Conservation (phyloP, 2,113 vertebrate genomes). For the Hippocampus abdominalis region DNA sequence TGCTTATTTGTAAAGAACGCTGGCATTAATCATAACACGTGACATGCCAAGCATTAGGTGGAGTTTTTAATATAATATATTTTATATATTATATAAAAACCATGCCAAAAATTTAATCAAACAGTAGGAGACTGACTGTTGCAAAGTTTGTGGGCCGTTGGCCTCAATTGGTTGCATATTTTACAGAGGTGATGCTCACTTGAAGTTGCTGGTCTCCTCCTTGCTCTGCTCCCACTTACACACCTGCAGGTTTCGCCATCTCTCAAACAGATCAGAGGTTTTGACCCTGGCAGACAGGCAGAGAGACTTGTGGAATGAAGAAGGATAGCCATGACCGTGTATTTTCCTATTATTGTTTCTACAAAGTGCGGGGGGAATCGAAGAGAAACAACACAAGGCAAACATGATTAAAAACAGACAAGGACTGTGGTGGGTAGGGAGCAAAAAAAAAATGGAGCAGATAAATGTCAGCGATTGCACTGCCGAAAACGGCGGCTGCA, state of each 20-base stretch:
- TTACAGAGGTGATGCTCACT: conserved; percentile 68
- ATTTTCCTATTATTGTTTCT: conserved; percentile 40
- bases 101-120: background rate
- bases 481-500: conserved; percentile 11
- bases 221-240: conserved; percentile 92
- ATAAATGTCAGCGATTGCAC: background rate
- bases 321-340: conserved; percentile 24
- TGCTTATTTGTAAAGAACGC: background rate
- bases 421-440: background rate
- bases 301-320: conserved; percentile 46
- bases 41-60: too few relatives aligned
- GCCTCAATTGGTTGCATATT: background rate
- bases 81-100: too few relatives aligned
- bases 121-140: background rate
- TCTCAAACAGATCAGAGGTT: conserved; percentile 92
- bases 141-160: background rate
- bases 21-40: too few relatives aligned
- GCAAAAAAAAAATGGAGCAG: background rate
- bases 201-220: conserved; percentile 87
- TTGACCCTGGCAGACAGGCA: conserved; percentile 82
- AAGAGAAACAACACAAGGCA: conserved; percentile 25
- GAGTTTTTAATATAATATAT: too few relatives aligned
- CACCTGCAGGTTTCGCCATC: conserved; percentile 91
- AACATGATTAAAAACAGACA: conserved; percentile 1
- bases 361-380: conserved; percentile 24